Percentiles rank a stretch among this genome's conserved stretches.
These are phyloP conservation scores for Saccostrea cuccullata DNA, from an alignment of 1,140 invertebrate species.

Conservation along the genomic window DNA sequence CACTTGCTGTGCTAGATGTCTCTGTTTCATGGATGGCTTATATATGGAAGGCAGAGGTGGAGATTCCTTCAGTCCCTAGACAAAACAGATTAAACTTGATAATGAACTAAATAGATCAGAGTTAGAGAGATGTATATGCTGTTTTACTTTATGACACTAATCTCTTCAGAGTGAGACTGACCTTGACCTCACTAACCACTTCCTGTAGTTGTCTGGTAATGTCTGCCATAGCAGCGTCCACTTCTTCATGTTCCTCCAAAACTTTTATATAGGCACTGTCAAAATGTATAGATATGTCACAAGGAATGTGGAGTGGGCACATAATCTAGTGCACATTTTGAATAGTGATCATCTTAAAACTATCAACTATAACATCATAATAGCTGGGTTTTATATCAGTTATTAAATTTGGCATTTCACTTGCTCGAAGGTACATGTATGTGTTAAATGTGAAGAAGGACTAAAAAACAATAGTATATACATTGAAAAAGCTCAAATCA, in stretches of 20 bases:
- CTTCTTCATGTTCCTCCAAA: neutral
- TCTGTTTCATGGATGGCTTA: constrained; percentile 11
- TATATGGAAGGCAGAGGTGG: neutral
- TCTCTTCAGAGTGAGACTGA: neutral
- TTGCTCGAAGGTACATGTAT: no score
- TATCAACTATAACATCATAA: neutral
- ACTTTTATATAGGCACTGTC: constrained; percentile 21
- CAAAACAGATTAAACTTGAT: neutral
- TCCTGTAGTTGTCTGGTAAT: neutral
- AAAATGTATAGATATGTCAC: neutral
- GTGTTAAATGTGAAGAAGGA: no score
- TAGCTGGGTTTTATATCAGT: no score
- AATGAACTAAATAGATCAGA: neutral
- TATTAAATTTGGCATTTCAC: no score
- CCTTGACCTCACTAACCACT: neutral
- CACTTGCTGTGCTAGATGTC: neutral
- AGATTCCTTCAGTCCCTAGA: neutral
- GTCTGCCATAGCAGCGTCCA: neutral
- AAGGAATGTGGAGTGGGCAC: no score
- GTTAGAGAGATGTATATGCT: neutral
- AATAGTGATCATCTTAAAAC: neutral
- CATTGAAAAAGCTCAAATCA: no score
- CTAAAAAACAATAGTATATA: no score
- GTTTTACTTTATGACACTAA: neutral
- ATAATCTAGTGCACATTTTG: neutral